Evolutionary conservation across 2,113 vertebrate genomes (phyloP).

Genomic region (Ailuropoda melanoleuca): DNA sequence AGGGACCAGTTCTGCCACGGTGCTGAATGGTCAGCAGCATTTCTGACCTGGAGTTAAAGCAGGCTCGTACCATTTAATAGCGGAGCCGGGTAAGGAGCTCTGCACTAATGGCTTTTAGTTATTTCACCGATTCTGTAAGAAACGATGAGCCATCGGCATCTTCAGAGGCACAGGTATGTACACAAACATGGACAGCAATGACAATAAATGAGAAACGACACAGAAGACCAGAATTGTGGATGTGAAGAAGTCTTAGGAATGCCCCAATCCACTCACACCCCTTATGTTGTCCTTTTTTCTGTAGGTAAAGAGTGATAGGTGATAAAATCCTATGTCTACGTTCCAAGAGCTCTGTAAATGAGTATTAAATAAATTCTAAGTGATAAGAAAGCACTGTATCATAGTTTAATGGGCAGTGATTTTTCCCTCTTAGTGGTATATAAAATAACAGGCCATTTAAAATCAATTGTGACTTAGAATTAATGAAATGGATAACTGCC

Average conservation of each 20-base stretch:
- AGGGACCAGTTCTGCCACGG: neutral
- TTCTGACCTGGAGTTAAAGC: neutral
- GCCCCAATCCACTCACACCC: neutral
- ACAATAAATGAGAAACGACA: neutral
- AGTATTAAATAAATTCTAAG: conserved; percentile 32
- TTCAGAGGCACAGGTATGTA: neutral
- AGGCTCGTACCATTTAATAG: neutral
- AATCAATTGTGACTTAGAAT: conserved; percentile 37
- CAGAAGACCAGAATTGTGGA: neutral
- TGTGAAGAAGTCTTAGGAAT: neutral
- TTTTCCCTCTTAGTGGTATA: conserved; percentile 16
- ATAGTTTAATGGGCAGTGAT: neutral
- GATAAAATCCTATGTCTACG: neutral
- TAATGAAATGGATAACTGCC: conserved; percentile 45
- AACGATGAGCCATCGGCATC: rapidly evolving
- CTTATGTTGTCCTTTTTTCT: neutral
- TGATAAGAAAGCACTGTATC: neutral
- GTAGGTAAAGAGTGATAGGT: neutral
- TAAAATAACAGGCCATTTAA: neutral
- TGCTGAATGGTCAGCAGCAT: rapidly evolving
- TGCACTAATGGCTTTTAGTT: rapidly evolving
- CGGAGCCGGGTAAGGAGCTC: neutral
- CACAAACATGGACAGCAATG: neutral
- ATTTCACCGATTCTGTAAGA: neutral
- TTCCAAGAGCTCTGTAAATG: conserved; percentile 37